These are phyloP conservation scores for Harmothoe impar DNA, from an alignment of 2,888 invertebrate genomes.

Conservation along the genomic window DNA sequence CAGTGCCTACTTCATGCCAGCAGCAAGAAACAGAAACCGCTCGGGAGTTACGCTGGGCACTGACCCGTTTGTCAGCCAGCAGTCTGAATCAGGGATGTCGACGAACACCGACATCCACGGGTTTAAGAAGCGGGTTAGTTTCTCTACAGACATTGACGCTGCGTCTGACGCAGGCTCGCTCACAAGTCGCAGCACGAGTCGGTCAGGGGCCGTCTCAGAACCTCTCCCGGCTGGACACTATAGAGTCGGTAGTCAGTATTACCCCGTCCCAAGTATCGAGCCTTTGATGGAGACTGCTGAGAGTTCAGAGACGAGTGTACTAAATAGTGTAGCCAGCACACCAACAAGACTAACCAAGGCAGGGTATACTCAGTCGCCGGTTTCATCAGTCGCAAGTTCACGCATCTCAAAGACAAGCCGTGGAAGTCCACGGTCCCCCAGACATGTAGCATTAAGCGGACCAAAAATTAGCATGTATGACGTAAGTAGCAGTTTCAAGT, in stretches of 20 bases:
- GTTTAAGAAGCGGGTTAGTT: conserved; percentile 31
- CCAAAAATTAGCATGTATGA: conserved; percentile 31
- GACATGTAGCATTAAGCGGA: neutral
- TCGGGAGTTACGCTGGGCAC: conserved; percentile 6
- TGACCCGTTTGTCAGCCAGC: neutral
- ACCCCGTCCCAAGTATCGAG: conserved; percentile 25
- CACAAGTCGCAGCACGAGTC: conserved; percentile 3
- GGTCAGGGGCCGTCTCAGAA: conserved; percentile 33
- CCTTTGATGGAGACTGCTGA: conserved; percentile 1
- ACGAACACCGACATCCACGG: neutral
- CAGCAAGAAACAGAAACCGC: neutral
- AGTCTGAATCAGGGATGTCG: conserved; percentile 38
- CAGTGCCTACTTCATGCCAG: neutral
- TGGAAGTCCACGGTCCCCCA: neutral
- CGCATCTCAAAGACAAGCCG: neutral
- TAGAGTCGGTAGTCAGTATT: conserved; percentile 31
- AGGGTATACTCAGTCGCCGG: conserved; percentile 47
- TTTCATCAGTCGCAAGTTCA: neutral
- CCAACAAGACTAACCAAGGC: neutral
- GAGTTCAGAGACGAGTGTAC: neutral
- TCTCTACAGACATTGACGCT: conserved; percentile 44
- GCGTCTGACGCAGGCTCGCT: neutral
- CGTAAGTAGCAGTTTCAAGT: neutral
- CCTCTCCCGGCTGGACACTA: neutral
- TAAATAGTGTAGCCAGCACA: neutral